Evolutionary conservation across 1,140 invertebrate species (phyloP).

Genomic region (Conus betulinus): DNA sequence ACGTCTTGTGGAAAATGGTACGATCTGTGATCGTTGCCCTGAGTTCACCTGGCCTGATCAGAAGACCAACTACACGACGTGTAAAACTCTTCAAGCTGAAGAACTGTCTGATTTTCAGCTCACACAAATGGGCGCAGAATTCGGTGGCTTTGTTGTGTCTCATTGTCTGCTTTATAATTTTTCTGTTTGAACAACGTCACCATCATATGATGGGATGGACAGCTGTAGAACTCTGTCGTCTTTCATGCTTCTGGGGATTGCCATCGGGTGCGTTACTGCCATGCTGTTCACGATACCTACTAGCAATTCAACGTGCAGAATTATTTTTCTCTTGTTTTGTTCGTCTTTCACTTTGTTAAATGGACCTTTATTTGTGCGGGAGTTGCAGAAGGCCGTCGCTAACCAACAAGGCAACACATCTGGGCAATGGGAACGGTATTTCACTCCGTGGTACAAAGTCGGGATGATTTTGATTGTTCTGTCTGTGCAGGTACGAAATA

Average conservation of each 20-base stretch:
- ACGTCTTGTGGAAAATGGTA: conserved; percentile 40
- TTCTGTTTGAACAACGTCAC: conserved; percentile 83
- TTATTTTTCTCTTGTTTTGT: conserved; percentile 82
- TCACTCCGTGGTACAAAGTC: no score
- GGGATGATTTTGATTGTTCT: no score
- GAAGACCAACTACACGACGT: conserved; percentile 77
- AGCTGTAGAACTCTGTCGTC: conserved; percentile 92
- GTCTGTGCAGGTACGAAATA: no score
- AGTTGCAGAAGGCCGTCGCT: conserved; percentile 86
- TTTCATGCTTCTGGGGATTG: conserved; percentile 89
- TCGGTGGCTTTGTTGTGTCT: conserved; percentile 67
- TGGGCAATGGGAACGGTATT: no score
- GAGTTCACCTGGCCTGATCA: conserved; percentile 69
- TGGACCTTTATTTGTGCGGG: conserved; percentile 92
- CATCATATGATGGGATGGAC: conserved; percentile 93
- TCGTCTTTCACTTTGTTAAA: conserved; percentile 95
- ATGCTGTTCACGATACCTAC: conserved; percentile 86
- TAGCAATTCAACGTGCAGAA: conserved; percentile 71
- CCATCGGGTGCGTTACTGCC: conserved; percentile 92
- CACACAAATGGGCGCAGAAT: conserved; percentile 77
- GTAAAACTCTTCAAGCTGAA: conserved; percentile 69
- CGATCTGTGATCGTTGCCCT: conserved; percentile 47
- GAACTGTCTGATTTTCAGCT: conserved; percentile 45
- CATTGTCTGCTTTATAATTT: conserved; percentile 55
- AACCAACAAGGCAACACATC: conserved; percentile 38